phyloP scores from a whole-genome alignment of 2,113 vertebrate genomes.

The Coryphaenoides rupestris region DNA sequence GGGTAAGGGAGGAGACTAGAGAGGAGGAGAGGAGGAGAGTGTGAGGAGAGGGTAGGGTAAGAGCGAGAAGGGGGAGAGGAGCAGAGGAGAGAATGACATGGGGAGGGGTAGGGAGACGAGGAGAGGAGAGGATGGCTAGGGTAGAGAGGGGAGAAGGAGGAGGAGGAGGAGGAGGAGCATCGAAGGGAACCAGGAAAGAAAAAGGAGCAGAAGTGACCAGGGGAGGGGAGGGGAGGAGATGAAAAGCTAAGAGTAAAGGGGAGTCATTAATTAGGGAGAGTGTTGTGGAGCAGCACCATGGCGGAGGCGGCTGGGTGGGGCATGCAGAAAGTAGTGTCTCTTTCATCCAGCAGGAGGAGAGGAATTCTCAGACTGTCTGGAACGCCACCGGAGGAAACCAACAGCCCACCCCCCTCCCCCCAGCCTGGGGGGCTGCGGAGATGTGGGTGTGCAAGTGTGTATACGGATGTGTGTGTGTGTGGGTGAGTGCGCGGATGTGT shows the following conservation, averaged over 20 bases:
- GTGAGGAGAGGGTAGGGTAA: not conserved
- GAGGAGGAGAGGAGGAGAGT: not conserved
- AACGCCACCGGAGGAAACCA: too few relatives aligned
- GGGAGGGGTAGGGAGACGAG: not conserved
- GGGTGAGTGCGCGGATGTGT: not conserved
- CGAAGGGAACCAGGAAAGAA: not conserved
- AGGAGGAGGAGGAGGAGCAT: conserved; percentile 26
- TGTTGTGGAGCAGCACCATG: too few relatives aligned
- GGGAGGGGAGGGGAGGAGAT: not conserved
- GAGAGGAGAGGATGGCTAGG: conserved; percentile 7
- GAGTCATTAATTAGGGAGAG: not conserved
- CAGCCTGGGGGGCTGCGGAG: too few relatives aligned
- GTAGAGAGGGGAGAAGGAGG: conserved; percentile 46
- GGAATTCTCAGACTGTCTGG: not conserved
- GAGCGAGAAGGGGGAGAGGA: not conserved
- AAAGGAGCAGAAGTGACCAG: not conserved
- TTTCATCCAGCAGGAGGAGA: not conserved
- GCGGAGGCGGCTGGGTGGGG: too few relatives aligned
- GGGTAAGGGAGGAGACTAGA: not conserved
- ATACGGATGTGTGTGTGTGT: not conserved
- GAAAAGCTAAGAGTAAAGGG: not conserved
- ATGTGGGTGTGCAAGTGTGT: not conserved
- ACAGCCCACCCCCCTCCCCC: too few relatives aligned
- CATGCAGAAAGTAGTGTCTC: too few relatives aligned
- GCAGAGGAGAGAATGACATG: conserved; percentile 4